Conservation (phyloP, 1,140 invertebrate species). For the Hydropsyche tenuis region DNA sequence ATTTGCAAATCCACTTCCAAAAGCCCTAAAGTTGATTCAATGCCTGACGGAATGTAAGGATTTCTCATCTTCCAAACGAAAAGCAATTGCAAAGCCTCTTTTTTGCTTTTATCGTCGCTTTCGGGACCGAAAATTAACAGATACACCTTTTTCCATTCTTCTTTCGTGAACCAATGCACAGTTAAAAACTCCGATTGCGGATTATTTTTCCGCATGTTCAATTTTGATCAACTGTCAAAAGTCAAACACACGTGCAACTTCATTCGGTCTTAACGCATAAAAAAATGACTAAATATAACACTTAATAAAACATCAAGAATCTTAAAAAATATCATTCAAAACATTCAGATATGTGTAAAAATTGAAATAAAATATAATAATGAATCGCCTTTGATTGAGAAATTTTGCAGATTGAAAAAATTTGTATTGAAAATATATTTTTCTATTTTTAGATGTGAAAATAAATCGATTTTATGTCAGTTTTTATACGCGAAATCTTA, state of each 20-base stretch:
- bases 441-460: too few species aligned
- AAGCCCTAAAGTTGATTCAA: conserved; percentile 71
- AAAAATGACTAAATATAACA: background rate
- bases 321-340: too few species aligned
- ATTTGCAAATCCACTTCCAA: conserved; percentile 65
- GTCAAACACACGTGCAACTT: background rate
- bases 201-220: background rate
- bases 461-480: too few species aligned
- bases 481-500: too few species aligned
- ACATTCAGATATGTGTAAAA: too few species aligned
- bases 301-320: background rate
- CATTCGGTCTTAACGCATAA: background rate
- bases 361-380: too few species aligned
- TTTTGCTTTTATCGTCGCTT: conserved; percentile 55
- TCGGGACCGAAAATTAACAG: conserved; percentile 63
- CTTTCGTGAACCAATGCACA: conserved; percentile 45
- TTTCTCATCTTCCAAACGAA: conserved; percentile 69
- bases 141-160: conserved; percentile 48
- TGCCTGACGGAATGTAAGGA: conserved; percentile 69
- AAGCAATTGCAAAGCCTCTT: conserved; percentile 61
- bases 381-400: too few species aligned
- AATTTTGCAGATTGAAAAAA: too few species aligned
- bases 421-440: too few species aligned
- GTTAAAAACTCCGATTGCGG: background rate
- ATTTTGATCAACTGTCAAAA: background rate